Conservation (phyloP, 2,888 invertebrate genomes). For the Tribolium freemani region DNA sequence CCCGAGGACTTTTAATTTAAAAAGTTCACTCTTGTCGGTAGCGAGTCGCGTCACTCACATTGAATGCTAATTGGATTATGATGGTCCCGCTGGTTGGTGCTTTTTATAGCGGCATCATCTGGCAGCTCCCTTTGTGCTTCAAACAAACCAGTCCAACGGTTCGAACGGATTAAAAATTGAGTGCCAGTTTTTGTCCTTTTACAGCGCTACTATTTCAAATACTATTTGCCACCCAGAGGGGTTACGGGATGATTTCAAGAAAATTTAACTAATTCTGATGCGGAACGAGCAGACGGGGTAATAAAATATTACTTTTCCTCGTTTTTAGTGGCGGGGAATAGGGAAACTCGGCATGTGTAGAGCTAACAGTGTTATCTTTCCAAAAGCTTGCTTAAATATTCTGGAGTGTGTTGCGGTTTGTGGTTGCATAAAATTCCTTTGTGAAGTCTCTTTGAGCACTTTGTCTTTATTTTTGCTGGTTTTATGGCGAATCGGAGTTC, state of each 20-base stretch:
- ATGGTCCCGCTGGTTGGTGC: constrained; percentile 62
- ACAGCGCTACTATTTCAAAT: constrained; percentile 52
- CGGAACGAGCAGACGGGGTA: background rate
- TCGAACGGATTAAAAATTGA: constrained; percentile 62
- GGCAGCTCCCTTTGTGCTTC: constrained; percentile 58
- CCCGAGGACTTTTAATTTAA: constrained; percentile 63
- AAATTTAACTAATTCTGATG: background rate
- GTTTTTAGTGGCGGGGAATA: background rate
- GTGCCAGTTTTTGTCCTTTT: constrained; percentile 57
- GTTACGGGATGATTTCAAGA: background rate
- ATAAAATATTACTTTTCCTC: background rate
- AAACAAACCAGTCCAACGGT: constrained; percentile 57
- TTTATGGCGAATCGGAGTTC: background rate
- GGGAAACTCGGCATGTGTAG: background rate
- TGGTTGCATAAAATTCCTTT: background rate
- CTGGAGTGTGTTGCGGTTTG: background rate
- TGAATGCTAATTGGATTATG: constrained; percentile 67
- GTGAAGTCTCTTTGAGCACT: background rate
- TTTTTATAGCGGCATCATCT: constrained; percentile 64
- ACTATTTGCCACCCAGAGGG: constrained; percentile 48
- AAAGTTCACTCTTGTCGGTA: constrained; percentile 61
- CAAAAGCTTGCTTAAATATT: background rate
- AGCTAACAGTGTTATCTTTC: background rate
- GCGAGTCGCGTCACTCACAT: constrained; percentile 60
- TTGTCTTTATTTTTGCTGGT: background rate